Conservation (phyloP, 2,113 vertebrate species). For the Hemibagrus wyckioides region DNA sequence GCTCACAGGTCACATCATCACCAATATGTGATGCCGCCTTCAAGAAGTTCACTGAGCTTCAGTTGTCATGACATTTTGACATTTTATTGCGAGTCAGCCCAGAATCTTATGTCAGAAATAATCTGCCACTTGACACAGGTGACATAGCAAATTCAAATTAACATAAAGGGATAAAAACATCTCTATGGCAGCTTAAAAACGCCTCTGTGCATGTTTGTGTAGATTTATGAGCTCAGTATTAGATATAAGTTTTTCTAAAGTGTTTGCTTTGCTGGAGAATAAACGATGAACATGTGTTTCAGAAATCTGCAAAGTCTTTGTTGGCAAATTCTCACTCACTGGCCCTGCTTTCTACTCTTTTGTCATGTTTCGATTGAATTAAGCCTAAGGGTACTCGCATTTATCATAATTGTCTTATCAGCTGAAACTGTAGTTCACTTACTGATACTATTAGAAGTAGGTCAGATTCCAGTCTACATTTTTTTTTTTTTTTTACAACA, state of each 20-base stretch:
- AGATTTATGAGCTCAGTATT: background rate
- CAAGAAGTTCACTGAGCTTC: background rate
- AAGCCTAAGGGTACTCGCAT: background rate
- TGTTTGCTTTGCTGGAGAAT: background rate
- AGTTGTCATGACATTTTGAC: slow-evolving; percentile 14
- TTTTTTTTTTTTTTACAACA: background rate
- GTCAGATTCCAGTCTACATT: background rate
- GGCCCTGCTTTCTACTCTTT: background rate
- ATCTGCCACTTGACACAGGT: background rate
- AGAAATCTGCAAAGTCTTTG: background rate
- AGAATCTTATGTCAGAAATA: background rate
- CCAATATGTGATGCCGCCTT: background rate
- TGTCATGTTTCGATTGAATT: background rate
- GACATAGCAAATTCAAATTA: background rate
- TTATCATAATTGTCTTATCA: background rate
- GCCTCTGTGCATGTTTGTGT: background rate
- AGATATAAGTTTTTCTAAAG: background rate
- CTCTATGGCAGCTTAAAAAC: background rate
- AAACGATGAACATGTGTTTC: background rate
- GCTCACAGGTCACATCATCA: background rate
- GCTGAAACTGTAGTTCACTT: background rate
- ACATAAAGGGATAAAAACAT: background rate
- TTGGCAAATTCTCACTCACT: background rate
- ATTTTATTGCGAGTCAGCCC: background rate
- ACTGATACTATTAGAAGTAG: background rate